Evolutionary conservation across 2,113 vertebrate species (phyloP), one percentile per base, ranked within the genome.

Genomic region (Trogon melanurus): DNA sequence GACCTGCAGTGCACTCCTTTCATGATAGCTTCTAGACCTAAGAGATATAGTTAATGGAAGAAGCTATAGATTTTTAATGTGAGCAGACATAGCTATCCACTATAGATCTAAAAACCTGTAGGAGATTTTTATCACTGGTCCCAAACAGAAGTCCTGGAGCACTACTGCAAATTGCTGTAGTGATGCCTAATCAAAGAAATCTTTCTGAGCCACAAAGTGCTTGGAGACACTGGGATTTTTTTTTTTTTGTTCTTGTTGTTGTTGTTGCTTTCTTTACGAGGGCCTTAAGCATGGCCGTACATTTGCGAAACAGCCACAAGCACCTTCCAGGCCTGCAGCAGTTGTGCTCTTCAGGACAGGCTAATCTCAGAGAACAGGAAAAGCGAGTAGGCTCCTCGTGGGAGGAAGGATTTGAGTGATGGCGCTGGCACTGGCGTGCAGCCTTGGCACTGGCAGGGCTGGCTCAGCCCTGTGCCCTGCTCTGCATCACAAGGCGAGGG

Each of bases 401-500:
- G 51, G 65, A 70, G 56, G 72, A 76, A 32, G 62, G 69, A 57
- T 73, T 80, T 21, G 57, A 50, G 10, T 22, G 78, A 57, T 54
- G 5, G 5, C 60, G 71, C 66, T 16, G 61, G 69, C 56, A 66
- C 61, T 80, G 70, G 83, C 13, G 0, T 10, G 26, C 13, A 64
- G 47, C 65, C 25, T 38, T 2, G 6, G 53, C 1, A 1, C 66
- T 38, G 88, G 61, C 58, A 34, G 64, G 27, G 44, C 44, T 32
- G 51, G 61, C 57, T 75, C 5, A 61, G 45, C 36, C 32, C 50
- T 1, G 11, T 57, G 27, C n/a, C 16, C 54, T 62, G 36, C 0
- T 0, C 60, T 9, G 73, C 2, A 1, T 88, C 71, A 8, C 2
- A 1, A 0, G 1, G 44, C 0, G 0, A 41, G 44, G 54, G 71